Evolutionary conservation across 2,797 vertebrate genomes (phyloP).

Genomic region (Hyperoplus immaculatus): DNA sequence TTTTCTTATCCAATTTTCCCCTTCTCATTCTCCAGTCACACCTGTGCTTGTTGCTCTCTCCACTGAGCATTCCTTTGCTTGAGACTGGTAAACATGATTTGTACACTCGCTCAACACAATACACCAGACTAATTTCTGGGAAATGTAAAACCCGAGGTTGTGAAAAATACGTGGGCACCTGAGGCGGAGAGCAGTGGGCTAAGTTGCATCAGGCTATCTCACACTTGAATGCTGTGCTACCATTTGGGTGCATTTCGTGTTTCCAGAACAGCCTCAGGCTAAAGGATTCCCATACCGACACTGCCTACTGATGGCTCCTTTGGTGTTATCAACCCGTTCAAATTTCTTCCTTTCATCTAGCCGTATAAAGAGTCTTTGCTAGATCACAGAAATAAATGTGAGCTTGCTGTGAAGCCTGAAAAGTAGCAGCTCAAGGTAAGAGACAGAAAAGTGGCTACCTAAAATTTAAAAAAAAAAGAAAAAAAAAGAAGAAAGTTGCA

Average conservation of each 20-base stretch:
- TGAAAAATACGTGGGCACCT: slow-evolving; percentile 48
- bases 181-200: slow-evolving; percentile 42
- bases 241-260: slow-evolving; percentile 64
- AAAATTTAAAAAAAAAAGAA: slow-evolving; percentile 19
- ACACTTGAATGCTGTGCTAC: slow-evolving; percentile 54
- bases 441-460: slow-evolving; percentile 13
- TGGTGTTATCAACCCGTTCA: slow-evolving; percentile 70
- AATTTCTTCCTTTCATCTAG: slow-evolving; percentile 66
- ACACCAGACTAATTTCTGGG: slow-evolving; percentile 36
- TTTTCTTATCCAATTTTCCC: not conserved
- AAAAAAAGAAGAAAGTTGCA: not conserved
- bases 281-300: slow-evolving; percentile 68
- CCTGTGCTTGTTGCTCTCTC: slow-evolving; percentile 9
- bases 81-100: slow-evolving; percentile 50
- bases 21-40: slow-evolving; percentile 16
- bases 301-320: slow-evolving; percentile 59
- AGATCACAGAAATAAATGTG: slow-evolving; percentile 57
- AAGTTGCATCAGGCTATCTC: slow-evolving; percentile 71
- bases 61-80: slow-evolving; percentile 25
- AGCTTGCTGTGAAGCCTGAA: slow-evolving; percentile 31
- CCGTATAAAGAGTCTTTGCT: slow-evolving; percentile 59
- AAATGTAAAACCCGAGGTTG: slow-evolving; percentile 45
- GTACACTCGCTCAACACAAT: slow-evolving; percentile 41
- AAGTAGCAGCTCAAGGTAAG: not conserved
- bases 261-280: slow-evolving; percentile 73